phyloP scores from a whole-genome alignment of 2,113 vertebrate genomes.

The Vanacampus margaritifer region DNA sequence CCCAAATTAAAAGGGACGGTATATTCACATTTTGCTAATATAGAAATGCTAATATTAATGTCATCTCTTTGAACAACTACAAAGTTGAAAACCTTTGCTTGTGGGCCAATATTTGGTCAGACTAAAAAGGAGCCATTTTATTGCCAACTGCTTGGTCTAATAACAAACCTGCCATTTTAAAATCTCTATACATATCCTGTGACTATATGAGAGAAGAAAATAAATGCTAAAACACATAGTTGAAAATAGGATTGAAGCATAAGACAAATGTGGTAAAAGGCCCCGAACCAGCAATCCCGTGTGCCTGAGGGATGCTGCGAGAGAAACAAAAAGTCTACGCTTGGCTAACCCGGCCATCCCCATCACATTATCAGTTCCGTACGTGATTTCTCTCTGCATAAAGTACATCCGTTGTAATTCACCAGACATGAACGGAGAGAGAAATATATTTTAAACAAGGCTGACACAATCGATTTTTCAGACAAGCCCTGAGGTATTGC shows the following conservation, averaged over 20 bases:
- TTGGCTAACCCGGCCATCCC: not conserved
- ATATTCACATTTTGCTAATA: conserved; percentile 50
- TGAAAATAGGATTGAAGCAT: conserved; percentile 22
- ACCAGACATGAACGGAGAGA: conserved; percentile 39
- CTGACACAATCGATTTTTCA: not conserved
- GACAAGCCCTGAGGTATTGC: conserved; percentile 55
- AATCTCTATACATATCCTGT: not conserved
- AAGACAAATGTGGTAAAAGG: conserved; percentile 54
- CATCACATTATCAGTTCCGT: conserved; percentile 7
- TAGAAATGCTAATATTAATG: conserved; percentile 26
- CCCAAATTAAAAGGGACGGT: conserved; percentile 32
- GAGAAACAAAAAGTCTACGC: conserved; percentile 23
- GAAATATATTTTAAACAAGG: conserved; percentile 27
- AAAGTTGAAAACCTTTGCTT: conserved; percentile 29
- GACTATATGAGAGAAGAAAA: not conserved
- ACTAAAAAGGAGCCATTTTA: not conserved
- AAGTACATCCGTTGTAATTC: conserved; percentile 28
- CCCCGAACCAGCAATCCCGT: conserved; percentile 57
- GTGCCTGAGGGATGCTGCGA: conserved; percentile 58
- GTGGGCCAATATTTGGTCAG: conserved; percentile 41
- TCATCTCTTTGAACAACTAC: conserved; percentile 27
- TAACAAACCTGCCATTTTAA: conserved; percentile 13
- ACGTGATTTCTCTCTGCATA: conserved; percentile 28
- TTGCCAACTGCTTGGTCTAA: conserved; percentile 7
- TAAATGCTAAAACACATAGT: conserved; percentile 18